These are phyloP conservation scores for Stegophylla sp. DNA, from an alignment of 2,888 invertebrate genomes.

Conservation along the genomic window DNA sequence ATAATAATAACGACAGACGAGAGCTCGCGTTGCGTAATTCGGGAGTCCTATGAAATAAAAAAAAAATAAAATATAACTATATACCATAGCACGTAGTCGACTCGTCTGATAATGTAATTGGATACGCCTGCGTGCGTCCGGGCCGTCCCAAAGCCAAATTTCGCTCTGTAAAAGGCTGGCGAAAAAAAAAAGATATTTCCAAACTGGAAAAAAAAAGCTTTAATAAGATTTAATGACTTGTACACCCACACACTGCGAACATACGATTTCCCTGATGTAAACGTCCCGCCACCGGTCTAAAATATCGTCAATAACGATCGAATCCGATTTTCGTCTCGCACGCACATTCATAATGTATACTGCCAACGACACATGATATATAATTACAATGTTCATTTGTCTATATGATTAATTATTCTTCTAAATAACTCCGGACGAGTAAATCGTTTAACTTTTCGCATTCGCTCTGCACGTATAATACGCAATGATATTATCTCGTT, in stretches of 20 bases:
- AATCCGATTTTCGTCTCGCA: no score
- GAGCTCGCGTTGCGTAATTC: slow-evolving; percentile 45
- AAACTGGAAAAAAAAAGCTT: not conserved
- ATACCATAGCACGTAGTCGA: not conserved
- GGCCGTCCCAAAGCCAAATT: not conserved
- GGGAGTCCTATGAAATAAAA: slow-evolving; percentile 12
- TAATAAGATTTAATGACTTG: not conserved
- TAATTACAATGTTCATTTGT: no score
- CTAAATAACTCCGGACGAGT: no score
- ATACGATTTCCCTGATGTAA: no score
- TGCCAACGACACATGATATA: no score
- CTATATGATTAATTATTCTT: no score
- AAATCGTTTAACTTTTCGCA: no score
- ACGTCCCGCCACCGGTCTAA: no score
- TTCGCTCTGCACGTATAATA: no score
- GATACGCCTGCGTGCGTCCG: slow-evolving; percentile 16
- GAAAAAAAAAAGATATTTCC: not conserved
- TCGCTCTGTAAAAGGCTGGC: not conserved
- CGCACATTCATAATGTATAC: no score
- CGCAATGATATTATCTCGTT: no score
- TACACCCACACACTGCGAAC: not conserved
- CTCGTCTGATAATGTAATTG: slow-evolving; percentile 1
- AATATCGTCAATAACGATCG: no score
- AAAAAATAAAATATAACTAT: slow-evolving; percentile 7
- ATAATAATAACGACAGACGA: not conserved